Conservation (phyloP, 2,113 vertebrate genomes). For the Thermophis baileyi region DNA sequence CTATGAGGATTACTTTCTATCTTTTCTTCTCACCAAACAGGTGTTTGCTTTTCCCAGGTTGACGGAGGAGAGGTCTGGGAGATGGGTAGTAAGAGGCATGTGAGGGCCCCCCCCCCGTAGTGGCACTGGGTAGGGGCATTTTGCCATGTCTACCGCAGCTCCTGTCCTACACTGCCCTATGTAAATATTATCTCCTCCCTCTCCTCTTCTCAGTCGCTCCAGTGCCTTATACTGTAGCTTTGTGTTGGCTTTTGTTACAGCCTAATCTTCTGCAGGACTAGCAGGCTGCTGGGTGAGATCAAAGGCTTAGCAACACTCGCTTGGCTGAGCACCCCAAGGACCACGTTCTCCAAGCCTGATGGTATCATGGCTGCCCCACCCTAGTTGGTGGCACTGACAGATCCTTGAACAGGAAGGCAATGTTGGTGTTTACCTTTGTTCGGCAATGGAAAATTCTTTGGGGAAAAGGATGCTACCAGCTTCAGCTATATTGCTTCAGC, state of each 20-base stretch:
- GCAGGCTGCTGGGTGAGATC: neutral
- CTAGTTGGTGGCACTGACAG: neutral
- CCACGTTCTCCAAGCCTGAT: neutral
- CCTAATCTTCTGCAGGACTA: neutral
- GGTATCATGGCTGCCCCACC: slow-evolving; percentile 3
- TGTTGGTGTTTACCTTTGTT: slow-evolving; percentile 12
- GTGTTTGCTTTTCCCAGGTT: neutral
- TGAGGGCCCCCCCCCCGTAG: neutral
- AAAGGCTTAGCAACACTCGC: neutral
- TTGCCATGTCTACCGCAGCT: neutral
- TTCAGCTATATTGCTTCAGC: neutral
- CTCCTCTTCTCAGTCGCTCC: neutral
- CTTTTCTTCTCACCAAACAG: neutral
- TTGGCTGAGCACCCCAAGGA: neutral
- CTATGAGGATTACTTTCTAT: neutral
- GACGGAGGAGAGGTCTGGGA: neutral
- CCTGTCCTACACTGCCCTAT: neutral
- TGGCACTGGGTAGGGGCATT: neutral
- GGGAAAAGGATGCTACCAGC: neutral
- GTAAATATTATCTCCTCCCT: neutral
- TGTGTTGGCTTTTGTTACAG: neutral
- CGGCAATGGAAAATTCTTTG: neutral
- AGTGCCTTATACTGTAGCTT: neutral
- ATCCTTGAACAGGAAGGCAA: neutral
- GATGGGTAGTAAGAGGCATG: neutral